Conservation (phyloP, 1,140 invertebrate species). For the Aphelenchoides fujianensis region DNA sequence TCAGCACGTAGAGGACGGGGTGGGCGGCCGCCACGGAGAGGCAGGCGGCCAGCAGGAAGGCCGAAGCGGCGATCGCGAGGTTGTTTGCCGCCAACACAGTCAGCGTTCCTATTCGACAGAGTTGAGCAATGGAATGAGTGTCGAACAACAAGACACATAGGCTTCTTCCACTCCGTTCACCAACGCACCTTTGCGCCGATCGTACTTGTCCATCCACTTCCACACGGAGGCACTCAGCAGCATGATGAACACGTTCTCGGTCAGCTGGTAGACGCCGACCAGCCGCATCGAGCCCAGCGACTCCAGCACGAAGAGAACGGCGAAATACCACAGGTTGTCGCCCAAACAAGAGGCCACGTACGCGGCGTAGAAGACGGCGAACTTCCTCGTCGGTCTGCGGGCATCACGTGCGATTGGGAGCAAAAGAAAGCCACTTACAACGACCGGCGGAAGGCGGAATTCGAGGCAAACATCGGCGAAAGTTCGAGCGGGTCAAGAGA, state of each 20-base stretch:
- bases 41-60: conserved; percentile 5
- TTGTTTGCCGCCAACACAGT: conserved; percentile 22
- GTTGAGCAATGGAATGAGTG: no score
- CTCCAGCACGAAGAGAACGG: conserved; percentile 22
- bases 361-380: not conserved
- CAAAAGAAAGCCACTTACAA: not conserved
- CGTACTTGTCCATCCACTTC: conserved; percentile 21
- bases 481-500: no score
- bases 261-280: conserved; percentile 21
- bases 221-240: conserved; percentile 16
- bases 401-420: not conserved
- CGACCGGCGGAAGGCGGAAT: not conserved
- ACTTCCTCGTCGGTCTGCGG: not conserved
- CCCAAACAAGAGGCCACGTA: not conserved
- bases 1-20: conserved; percentile 11
- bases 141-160: not conserved
- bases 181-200: not conserved
- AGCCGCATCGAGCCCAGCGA: conserved; percentile 17
- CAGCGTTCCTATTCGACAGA: conserved; percentile 10
- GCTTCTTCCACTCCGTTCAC: not conserved
- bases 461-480: no score
- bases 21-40: not conserved
- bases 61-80: conserved; percentile 10
- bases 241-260: conserved; percentile 17
- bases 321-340: conserved; percentile 25